Evolutionary conservation across 2,797 vertebrate genomes (phyloP).

Genomic region (Aphelocoma californica): DNA sequence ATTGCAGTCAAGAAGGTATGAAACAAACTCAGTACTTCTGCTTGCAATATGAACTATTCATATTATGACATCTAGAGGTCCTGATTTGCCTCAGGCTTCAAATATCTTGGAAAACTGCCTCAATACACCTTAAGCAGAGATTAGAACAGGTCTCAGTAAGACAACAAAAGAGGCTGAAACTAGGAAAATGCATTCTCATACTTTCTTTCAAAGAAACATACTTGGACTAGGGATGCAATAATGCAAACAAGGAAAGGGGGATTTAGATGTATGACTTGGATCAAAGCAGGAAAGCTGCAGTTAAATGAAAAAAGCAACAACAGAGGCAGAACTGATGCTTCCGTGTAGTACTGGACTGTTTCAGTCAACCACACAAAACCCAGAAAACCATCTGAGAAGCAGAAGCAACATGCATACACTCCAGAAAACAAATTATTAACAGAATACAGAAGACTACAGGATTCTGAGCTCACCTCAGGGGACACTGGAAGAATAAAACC

Average conservation of each 20-base stretch:
- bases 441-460: background rate
- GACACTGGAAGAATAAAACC: background rate
- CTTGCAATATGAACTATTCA: background rate
- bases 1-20: background rate
- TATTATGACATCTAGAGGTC: background rate
- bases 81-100: background rate
- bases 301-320: background rate
- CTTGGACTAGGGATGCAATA: background rate
- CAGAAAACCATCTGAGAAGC: background rate
- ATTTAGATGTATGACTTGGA: background rate
- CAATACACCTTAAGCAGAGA: background rate
- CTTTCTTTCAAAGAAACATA: background rate
- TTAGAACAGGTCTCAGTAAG: background rate
- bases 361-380: background rate
- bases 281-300: background rate
- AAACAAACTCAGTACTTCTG: background rate
- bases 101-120: background rate
- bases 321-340: background rate
- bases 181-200: background rate
- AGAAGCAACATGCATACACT: background rate
- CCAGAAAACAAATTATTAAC: background rate
- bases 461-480: background rate
- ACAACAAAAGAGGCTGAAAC: background rate
- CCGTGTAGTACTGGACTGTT: background rate
- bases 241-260: background rate